Base-by-base conservation (phyloP, 1,140 invertebrate genomes). In the Chironomus striatipennis region DNA sequence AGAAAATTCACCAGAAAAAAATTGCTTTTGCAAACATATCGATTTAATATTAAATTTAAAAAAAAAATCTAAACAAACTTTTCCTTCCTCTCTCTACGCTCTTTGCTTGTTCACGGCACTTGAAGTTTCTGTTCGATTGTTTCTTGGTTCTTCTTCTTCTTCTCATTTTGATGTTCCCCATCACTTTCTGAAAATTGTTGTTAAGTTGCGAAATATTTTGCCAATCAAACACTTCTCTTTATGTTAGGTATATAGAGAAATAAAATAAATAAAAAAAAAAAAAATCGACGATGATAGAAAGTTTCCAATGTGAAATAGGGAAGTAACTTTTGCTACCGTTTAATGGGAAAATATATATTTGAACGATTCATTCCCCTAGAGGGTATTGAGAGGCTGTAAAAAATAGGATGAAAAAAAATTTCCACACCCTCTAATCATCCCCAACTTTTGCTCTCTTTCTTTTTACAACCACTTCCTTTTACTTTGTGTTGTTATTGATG, bases 221-320 rank as follows among this genome's bases (percentile, higher is more conserved):
- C 65, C 65, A 70, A 70, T 70, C 65, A 70, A 70, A 70, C 47
- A 57, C 47, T 57, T 57, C 47, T 57, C 47, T 57, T 12, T n/a
- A 57, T 57, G 47, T 18, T 70, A n/a, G n/a, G 12, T 17, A 12
- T 57, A 57, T n/a, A 57, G n/a, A 57, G n/a, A n/a, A n/a, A n/a
- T n/a, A n/a, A n/a, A n/a, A n/a, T n/a, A n/a, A n/a, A n/a, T n/a
- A n/a, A n/a, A n/a, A n/a, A n/a, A n/a, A 57, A 57, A 3, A 57
- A 57, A 57, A 57, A 57, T 57, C n/a, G 47, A 12, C n/a, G 47
- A 57, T 34, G 24, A 34, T 34, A 34, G 24, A 34, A 57, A 57
- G 10, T 57, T 57, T 57, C 47, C 47, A 5, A 10, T 17, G 18
- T 70, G 15, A 18, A n/a, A 70, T 17, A 70, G 18, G 17, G 18